Evolutionary conservation across 2,888 invertebrate genomes (phyloP), one percentile per base, ranked within the genome.

Genomic region (Apoda limacodes): DNA sequence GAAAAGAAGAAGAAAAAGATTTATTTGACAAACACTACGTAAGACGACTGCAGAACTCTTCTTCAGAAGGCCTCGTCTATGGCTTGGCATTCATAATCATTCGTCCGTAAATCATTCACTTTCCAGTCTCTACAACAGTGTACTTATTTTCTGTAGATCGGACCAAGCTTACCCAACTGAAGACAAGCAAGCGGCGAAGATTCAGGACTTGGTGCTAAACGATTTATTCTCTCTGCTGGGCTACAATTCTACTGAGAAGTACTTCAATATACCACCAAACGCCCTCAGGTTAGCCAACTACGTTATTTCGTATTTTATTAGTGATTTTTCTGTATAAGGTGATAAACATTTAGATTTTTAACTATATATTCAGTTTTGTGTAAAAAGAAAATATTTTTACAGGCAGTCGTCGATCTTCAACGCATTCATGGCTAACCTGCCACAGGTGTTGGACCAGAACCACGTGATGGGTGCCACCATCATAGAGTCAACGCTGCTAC

Each of bases 371-470:
- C n/a, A n/a, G n/a, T n/a, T n/a, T n/a, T n/a, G n/a, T n/a, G n/a
- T n/a, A n/a, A n/a, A n/a, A n/a, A n/a, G n/a, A n/a, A n/a, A n/a
- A n/a, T 32, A 25, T 25, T 10, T 28, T 39, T 62, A 2, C 69
- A 92, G 98, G 50, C 85, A 88, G 35, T 96, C 97, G 1, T 92
- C 98, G 1, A 94, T 96, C 2, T 98, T 98, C 75, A 97, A 96
- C 71, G 95, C 95, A 1, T 98, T 98, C 62, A 82, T 99, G 60
- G 89, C 94, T 15, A 96, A 95, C 58, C 71, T 98, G 39, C 95
- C 98, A 0, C 95, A 95, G 81, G 85, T 99, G 7, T 62, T 99
- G 55, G 99, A 99, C 65, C 93, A 95, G 63, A 99, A 99, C 72
- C 94, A 97, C 61, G 82, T 90, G 40, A 94, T 99, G 83, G 98